phyloP scores from a whole-genome alignment of 2,113 vertebrate genomes.

The Pluvialis apricaria region DNA sequence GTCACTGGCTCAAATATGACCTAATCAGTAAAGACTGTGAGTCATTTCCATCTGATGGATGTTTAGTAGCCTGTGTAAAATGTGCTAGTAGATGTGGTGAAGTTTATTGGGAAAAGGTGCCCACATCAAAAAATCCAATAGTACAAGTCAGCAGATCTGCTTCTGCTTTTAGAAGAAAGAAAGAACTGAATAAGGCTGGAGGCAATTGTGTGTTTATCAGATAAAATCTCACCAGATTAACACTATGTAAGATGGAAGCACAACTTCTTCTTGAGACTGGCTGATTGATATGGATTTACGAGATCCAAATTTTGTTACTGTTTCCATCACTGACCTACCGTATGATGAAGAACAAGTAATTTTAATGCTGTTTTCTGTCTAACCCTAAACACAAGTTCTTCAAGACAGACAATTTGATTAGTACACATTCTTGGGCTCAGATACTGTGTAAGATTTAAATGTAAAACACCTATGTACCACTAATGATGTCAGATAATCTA shows the following conservation, averaged over 20 bases:
- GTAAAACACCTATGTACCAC: neutral
- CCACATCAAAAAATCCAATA: conserved; percentile 31
- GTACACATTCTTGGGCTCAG: neutral
- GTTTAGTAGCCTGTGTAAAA: conserved; percentile 37
- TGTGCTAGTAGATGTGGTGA: neutral
- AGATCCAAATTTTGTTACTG: neutral
- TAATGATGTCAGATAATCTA: neutral
- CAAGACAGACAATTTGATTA: neutral
- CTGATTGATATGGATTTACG: neutral
- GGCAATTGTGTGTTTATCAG: neutral
- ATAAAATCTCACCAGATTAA: neutral
- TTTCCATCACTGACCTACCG: neutral
- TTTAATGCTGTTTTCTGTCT: neutral
- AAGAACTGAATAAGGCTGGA: neutral
- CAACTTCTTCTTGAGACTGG: neutral
- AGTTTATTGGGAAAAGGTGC: conserved; percentile 28
- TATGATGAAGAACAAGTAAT: neutral
- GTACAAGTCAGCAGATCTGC: neutral
- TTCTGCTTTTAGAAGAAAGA: neutral
- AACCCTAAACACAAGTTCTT: neutral
- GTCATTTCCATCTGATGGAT: conserved; percentile 38
- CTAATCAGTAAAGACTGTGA: conserved; percentile 41
- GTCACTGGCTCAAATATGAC: conserved; percentile 43
- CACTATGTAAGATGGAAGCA: neutral
- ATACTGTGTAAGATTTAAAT: neutral